A percentile compares a stretch with the other conserved stretches of the same genome.
phyloP scores from a whole-genome alignment of 2,888 invertebrate genomes.

The Panorpa germanica region DNA sequence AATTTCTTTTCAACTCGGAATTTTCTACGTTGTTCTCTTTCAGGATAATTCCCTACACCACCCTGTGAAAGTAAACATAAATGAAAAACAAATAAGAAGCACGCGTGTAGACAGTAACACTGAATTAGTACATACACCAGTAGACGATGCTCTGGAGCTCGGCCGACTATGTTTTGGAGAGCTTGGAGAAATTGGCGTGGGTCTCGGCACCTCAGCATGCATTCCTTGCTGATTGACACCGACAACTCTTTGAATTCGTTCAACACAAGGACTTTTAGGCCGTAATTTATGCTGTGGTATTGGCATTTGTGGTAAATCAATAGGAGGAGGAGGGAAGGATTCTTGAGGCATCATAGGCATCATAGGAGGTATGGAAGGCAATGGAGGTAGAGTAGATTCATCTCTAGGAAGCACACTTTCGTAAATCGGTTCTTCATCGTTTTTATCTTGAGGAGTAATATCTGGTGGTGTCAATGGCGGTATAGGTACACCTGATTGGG shows the following conservation, averaged over 20 bases:
- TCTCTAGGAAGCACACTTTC: conserved; percentile 64
- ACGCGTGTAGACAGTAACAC: too few species aligned
- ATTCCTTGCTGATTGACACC: too few species aligned
- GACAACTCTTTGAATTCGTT: conserved; percentile 18
- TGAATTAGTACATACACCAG: conserved; percentile 24
- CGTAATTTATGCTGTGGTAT: conserved; percentile 17
- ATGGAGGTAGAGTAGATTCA: conserved; percentile 21
- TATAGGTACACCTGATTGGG: conserved; percentile 13
- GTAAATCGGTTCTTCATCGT: conserved; percentile 57
- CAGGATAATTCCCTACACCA: conserved; percentile 23
- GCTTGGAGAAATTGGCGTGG: conserved; percentile 18
- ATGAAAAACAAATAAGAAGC: too few species aligned
- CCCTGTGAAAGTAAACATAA: too few species aligned
- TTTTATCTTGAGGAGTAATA: conserved; percentile 13
- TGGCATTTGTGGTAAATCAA: conserved; percentile 11
- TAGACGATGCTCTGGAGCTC: conserved; percentile 27
- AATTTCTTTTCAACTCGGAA: conserved; percentile 73
- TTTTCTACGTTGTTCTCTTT: conserved; percentile 62
- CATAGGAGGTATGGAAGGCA: conserved; percentile 23
- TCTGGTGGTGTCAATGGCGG: conserved; percentile 14
- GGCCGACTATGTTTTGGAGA: conserved; percentile 31
- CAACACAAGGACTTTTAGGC: conserved; percentile 22
- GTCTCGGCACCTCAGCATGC: conserved; percentile 14
- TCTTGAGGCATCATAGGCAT: conserved; percentile 20
- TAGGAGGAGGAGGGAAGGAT: conserved; percentile 15